Base-by-base conservation (phyloP, 2,113 vertebrate species). In the Oncorhynchus kisutch region DNA sequence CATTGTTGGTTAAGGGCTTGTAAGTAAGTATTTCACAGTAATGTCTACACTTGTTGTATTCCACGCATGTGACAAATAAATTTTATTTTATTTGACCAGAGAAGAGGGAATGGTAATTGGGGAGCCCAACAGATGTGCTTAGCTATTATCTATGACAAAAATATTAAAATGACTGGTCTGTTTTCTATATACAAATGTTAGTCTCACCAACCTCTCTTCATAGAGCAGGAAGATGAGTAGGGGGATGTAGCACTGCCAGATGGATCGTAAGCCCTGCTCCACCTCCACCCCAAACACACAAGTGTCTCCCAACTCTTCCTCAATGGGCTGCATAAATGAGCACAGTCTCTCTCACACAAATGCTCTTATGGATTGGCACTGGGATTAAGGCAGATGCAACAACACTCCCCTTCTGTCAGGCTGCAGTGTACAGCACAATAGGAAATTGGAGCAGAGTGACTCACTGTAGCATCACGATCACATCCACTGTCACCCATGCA, bases 381-480 rank as follows among this genome's bases (percentile, higher is more conserved):
- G 86, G 51, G 86, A 88, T 89, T 81, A 90, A 84, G 70, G 78
- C 83, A 87, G 83, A 81, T 78, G 86, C 79, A 65, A 83, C n/a
- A 2, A 73, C 39, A 51, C 64, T 29, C 78, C 78, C 78, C 73
- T 74, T 49, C 72, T 67, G 68, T 54, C 51, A 69, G 24, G 72
- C 34, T 25, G 65, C 13, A 51, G 49, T 51, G 34, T 51, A 13
- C 65, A 77, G 78, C 71, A 25, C 69, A 64, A 29, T 59, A 57
- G 12, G 29, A 14, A 67, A 48, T 72, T 77, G 77, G 79, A 72
- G 77, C 39, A 16, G 78, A 66, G 77, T 81, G 82, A 85, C 74
- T 74, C 59, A 1, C 77, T 73, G 67, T 69, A 49, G 74, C 74
- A 64, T 20, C 70, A 51, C 75, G 25, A 54, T 7, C 62, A 39